Conservation (phyloP, 2,113 vertebrate species). For the Andinoacara biseriatus region DNA sequence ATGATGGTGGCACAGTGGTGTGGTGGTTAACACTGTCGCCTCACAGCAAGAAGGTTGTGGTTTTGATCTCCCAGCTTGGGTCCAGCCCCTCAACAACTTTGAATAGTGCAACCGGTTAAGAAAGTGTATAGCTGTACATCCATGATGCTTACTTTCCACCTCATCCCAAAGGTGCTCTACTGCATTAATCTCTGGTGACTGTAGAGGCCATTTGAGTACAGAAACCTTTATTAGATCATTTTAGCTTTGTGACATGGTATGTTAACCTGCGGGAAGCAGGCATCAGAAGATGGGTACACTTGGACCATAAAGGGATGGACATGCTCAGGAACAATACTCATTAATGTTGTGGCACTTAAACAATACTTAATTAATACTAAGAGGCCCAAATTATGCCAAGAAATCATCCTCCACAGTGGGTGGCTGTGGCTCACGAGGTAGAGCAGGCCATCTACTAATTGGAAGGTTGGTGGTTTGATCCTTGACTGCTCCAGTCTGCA, state of each 20-base stretch:
- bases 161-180: neutral
- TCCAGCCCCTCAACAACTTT: neutral
- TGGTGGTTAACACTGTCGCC: neutral
- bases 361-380: neutral
- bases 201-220: neutral
- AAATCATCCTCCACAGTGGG: neutral
- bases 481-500: neutral
- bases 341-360: neutral
- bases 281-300: neutral
- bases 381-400: neutral
- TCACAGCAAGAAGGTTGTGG: neutral
- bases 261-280: neutral
- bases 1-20: no score
- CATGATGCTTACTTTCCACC: neutral
- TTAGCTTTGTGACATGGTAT: neutral
- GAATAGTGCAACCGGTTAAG: neutral
- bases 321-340: neutral
- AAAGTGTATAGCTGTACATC: neutral
- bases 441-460: neutral
- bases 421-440: neutral
- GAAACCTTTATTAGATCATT: no score
- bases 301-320: neutral
- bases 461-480: neutral
- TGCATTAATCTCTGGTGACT: neutral
- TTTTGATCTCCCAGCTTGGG: neutral